Evolutionary conservation across 1,140 invertebrate genomes (phyloP).

Genomic region (Camponotus pennsylvanicus): DNA sequence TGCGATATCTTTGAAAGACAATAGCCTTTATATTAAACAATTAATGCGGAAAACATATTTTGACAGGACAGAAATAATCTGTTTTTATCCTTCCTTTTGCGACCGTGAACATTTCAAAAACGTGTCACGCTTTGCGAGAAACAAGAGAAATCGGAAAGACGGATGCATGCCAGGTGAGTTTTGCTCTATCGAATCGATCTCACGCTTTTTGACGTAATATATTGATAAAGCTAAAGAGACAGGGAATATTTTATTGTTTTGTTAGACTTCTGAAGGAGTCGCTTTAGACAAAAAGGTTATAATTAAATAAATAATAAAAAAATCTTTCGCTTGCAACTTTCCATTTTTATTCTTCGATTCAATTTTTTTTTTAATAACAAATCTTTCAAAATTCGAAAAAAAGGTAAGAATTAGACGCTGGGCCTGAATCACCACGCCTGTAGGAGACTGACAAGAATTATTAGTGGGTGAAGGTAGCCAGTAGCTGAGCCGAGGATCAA

Average conservation of each 20-base stretch:
- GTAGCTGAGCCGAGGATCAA: slow-evolving; percentile 85
- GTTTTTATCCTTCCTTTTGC: slow-evolving; percentile 21
- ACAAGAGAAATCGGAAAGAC: slow-evolving; percentile 10
- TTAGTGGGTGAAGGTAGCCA: slow-evolving; percentile 86
- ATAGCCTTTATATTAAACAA: slow-evolving; percentile 2
- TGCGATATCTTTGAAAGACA: slow-evolving; percentile 4
- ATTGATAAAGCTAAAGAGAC: slow-evolving; percentile 1
- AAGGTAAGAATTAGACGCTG: slow-evolving; percentile 48
- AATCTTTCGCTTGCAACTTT: not conserved
- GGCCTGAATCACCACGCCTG: slow-evolving; percentile 80
- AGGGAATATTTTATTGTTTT: not conserved
- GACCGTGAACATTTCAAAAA: slow-evolving; percentile 43
- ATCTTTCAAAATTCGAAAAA: slow-evolving; percentile 1
- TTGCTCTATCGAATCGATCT: slow-evolving; percentile 42
- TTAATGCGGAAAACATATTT: slow-evolving; percentile 39
- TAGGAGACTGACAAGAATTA: slow-evolving; percentile 86
- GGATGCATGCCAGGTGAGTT: slow-evolving; percentile 28
- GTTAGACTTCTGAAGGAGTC: not conserved
- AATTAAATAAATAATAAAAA: not conserved
- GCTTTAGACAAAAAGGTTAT: not conserved
- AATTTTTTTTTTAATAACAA: slow-evolving; percentile 17
- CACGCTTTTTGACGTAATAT: not conserved
- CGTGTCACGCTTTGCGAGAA: slow-evolving; percentile 29
- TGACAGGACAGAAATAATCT: slow-evolving; percentile 8
- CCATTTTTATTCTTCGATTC: not conserved